Conservation (phyloP, 2,113 vertebrate species). For the Bagarius yarrelli region DNA sequence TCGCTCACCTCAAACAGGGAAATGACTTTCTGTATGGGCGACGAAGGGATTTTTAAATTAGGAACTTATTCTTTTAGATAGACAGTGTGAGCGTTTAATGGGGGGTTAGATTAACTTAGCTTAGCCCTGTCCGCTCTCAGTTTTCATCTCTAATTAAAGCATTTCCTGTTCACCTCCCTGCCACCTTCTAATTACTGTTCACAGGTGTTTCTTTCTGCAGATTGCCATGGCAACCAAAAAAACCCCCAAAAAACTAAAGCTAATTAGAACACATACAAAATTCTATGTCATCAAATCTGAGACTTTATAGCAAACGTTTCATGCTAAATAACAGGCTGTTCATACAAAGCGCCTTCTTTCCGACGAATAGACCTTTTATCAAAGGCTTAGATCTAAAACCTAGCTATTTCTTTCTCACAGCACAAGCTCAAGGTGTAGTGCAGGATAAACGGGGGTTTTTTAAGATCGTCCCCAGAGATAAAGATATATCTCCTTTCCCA, state of each 20-base stretch:
- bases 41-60: slow-evolving; percentile 23
- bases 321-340: not conserved
- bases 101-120: slow-evolving; percentile 34
- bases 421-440: not conserved
- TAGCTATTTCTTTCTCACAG: not conserved
- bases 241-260: slow-evolving; percentile 13
- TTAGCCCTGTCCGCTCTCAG: slow-evolving; percentile 34
- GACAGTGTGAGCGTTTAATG: slow-evolving; percentile 38
- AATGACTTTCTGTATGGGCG: slow-evolving; percentile 10
- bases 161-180: slow-evolving; percentile 28
- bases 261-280: not conserved
- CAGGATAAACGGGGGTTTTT: not conserved
- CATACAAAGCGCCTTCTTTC: not conserved
- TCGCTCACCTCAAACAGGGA: slow-evolving; percentile 3
- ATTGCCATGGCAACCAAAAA: slow-evolving; percentile 53
- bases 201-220: slow-evolving; percentile 48
- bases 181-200: slow-evolving; percentile 36
- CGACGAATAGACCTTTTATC: not conserved
- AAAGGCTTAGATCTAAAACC: no score
- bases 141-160: slow-evolving; percentile 51
- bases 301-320: not conserved
- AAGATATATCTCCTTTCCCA: not conserved
- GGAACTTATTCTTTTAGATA: slow-evolving; percentile 39
- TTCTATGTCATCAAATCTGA: not conserved
- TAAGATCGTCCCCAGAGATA: slow-evolving; percentile 4